Conservation (phyloP, 2,797 vertebrate genomes). For the Dipus sagitta region DNA sequence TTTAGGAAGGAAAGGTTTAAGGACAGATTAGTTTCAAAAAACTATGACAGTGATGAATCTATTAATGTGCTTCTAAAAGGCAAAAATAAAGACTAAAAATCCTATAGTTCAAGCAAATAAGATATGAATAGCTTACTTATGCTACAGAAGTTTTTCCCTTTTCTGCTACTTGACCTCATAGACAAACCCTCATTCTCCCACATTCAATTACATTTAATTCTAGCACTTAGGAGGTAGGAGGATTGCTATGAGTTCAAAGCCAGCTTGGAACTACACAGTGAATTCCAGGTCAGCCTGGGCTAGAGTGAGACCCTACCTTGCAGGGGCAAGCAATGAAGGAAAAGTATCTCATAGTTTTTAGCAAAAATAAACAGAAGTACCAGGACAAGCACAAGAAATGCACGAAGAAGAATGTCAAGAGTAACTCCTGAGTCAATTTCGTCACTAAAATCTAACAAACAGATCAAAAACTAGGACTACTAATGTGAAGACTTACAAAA, state of each 20-base stretch:
- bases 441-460: conserved; percentile 28
- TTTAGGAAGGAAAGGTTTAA: neutral
- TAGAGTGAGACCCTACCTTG: neutral
- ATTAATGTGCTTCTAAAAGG: conserved; percentile 52
- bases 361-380: neutral
- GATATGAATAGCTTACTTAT: neutral
- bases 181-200: neutral
- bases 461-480: neutral
- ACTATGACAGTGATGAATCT: conserved; percentile 42
- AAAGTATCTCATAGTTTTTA: conserved; percentile 16
- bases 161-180: neutral
- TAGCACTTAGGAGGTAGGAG: neutral
- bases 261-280: no score
- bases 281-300: no score
- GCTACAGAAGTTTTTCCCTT: neutral
- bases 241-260: no score
- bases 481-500: neutral
- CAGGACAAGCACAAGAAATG: conserved; percentile 29
- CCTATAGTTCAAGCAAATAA: conserved; percentile 1
- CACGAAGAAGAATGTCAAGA: neutral
- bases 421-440: neutral
- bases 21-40: conserved; percentile 10
- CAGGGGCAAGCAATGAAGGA: neutral
- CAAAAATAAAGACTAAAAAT: conserved; percentile 62
- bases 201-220: neutral